Evolutionary conservation across 2,113 vertebrate genomes (phyloP), one percentile per base, ranked within the genome.

Genomic region (human (Homo sapiens)): DNA sequence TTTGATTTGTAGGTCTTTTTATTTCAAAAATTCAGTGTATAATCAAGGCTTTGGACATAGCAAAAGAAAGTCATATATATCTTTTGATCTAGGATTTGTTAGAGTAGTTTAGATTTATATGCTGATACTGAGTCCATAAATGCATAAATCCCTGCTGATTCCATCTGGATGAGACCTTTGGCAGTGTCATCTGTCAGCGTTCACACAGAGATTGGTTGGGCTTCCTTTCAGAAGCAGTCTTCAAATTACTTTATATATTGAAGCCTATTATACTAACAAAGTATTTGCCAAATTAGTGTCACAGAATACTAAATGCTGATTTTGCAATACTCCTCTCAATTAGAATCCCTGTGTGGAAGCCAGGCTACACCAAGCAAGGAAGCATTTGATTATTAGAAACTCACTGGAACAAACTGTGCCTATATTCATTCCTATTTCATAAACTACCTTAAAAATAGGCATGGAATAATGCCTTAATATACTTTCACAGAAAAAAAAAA

Each of bases 231-330:
- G 92, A 93, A 84, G 6, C 68, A 73, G 68, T 87, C 80, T 94
- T 95, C 55, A 93, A 70, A 90, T 86, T 68, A 87, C 59, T 87
- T 93, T 80, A 57, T 59, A 78, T 30, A 48, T 16, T 6, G 55
- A 96, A 80, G 40, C 48, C 18, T 40, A 27, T 83, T 75, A n/a
- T 68, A 43, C 45, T 91, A 97, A 90, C 83, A 89, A 64, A 89
- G 64, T 72, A 55, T 72, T 78, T 79, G 66, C 59, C n/a, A 14
- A 85, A 89, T 38, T 30, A 59, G 40, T 75, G 40, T 92, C 83
- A 89, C 83, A 68, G 57, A 94, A 96, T 43, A 80, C 66, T 66
- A 78, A 92, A 61, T 66, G 85, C 92, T 96, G 87, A 97, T 92
- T 80, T 80, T 43, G 30, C 76, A 94, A 88, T 97, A 84, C 38